Base-by-base conservation (phyloP, 2,888 invertebrate species). In the Thecophora atra region DNA sequence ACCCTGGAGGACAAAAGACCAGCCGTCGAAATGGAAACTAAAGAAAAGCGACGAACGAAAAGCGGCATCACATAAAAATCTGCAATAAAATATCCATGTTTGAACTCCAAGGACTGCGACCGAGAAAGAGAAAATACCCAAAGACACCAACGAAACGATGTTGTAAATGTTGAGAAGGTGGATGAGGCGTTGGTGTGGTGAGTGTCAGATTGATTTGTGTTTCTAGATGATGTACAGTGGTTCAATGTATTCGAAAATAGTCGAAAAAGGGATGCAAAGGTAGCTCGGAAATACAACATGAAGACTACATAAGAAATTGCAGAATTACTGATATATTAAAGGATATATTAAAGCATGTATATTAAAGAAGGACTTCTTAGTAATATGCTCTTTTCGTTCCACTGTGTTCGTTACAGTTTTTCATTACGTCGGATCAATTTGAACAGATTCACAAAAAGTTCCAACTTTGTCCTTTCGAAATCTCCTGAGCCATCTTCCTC, bases 371-470 rank as follows among this genome's bases (percentile, higher is more conserved):
- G n/a, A n/a, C n/a, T n/a, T n/a, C n/a, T n/a, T n/a, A n/a, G n/a
- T n/a, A n/a, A n/a, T n/a, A n/a, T 47, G 13, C 17, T 17, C 3
- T n/a, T n/a, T 1, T 13, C 24, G 13, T 54, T 26, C 63, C 67
- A 62, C 67, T 67, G 66, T 71, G 51, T 58, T 58, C 28, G 51
- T 70, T 19, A 15, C 42, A 68, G 58, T 58, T 77, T 77, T 78
- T 80, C 78, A 79, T 79, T 80, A 80, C 75, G 77, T 76, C 79
- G 79, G 79, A 78, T 80, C 79, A 78, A 75, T 78, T 80, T 80
- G 78, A 80, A 78, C 78, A 77, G 78, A 71, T 73, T 76, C 77
- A 74, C 79, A 79, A 78, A 78, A 77, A 76, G n/a, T 68, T 66
- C 72, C 71, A 65, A 63, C 65, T 62, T 70, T 68, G 66, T 71